Conservation (phyloP, 2,797 vertebrate species). For the Epinephelus malabaricus region DNA sequence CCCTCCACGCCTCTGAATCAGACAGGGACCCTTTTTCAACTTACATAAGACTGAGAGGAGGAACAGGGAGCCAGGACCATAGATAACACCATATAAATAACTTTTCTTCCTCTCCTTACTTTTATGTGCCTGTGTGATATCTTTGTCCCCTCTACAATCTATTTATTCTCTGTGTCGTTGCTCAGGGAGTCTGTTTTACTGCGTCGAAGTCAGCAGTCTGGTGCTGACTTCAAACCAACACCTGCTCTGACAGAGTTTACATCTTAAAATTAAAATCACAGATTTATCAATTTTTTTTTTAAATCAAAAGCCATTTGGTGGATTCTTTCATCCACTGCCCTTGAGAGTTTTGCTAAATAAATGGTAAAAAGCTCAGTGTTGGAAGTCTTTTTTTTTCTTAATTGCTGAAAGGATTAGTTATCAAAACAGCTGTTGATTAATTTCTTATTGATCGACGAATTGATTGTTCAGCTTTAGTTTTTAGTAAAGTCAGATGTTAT, state of each 20-base stretch:
- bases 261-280: background rate
- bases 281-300: background rate
- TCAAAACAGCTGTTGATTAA: too few relatives aligned
- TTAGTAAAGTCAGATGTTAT: too few relatives aligned
- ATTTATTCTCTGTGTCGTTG: background rate
- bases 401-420: too few relatives aligned
- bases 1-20: slow-evolving; percentile 52
- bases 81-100: slow-evolving; percentile 53
- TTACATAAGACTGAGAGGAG: slow-evolving; percentile 41
- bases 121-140: slow-evolving; percentile 37
- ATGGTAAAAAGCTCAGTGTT: too few relatives aligned
- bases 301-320: background rate
- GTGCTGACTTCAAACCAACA: background rate
- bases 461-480: too few relatives aligned
- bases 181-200: background rate
- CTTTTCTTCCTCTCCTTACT: slow-evolving; percentile 28
- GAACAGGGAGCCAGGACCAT: slow-evolving; percentile 15
- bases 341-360: background rate
- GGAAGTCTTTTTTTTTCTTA: too few relatives aligned
- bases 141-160: slow-evolving; percentile 5
- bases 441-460: too few relatives aligned
- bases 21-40: slow-evolving; percentile 48
- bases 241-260: background rate
- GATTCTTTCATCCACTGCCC: background rate
- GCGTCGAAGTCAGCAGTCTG: slow-evolving; percentile 13